phyloP scores from a whole-genome alignment of 2,888 invertebrate species.

The Monopis laevigella region DNA sequence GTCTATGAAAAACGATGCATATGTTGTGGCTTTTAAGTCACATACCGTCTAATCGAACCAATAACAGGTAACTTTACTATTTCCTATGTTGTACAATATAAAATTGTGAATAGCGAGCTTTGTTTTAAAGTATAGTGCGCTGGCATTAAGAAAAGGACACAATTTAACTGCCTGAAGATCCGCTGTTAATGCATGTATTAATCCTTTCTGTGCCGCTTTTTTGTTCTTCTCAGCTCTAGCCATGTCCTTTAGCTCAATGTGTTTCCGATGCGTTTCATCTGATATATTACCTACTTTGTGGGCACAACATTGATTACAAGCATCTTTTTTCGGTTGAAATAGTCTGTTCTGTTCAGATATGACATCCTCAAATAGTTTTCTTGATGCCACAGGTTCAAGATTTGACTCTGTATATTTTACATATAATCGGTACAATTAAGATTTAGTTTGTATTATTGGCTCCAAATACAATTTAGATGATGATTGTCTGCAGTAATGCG shows the following conservation, averaged over 20 bases:
- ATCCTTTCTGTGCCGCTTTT: slow-evolving; percentile 22
- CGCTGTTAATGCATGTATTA: slow-evolving; percentile 20
- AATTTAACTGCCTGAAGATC: slow-evolving; percentile 26
- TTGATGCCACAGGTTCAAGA: slow-evolving; percentile 19
- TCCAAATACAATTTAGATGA: slow-evolving; percentile 24
- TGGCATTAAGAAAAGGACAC: slow-evolving; percentile 23
- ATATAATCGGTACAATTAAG: slow-evolving; percentile 21
- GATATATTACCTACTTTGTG: slow-evolving; percentile 23
- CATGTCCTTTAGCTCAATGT: slow-evolving; percentile 19
- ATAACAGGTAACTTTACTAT: slow-evolving; percentile 20
- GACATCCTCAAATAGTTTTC: slow-evolving; percentile 22
- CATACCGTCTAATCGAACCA: slow-evolving; percentile 25
- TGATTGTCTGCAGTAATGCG: slow-evolving; percentile 23
- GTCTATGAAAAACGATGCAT: slow-evolving; percentile 23
- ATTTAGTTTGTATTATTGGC: slow-evolving; percentile 21
- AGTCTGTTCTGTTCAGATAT: slow-evolving; percentile 21
- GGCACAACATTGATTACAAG: slow-evolving; percentile 21
- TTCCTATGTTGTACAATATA: slow-evolving; percentile 23
- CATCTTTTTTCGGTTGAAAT: slow-evolving; percentile 23
- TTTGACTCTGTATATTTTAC: slow-evolving; percentile 18
- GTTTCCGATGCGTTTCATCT: slow-evolving; percentile 17
- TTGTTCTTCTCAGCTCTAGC: slow-evolving; percentile 20
- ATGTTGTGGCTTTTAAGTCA: slow-evolving; percentile 23
- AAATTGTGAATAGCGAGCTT: slow-evolving; percentile 28
- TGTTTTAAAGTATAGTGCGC: slow-evolving; percentile 27